phyloP scores from a whole-genome alignment of 2,113 vertebrate genomes.

The Montifringilla adamsi region DNA sequence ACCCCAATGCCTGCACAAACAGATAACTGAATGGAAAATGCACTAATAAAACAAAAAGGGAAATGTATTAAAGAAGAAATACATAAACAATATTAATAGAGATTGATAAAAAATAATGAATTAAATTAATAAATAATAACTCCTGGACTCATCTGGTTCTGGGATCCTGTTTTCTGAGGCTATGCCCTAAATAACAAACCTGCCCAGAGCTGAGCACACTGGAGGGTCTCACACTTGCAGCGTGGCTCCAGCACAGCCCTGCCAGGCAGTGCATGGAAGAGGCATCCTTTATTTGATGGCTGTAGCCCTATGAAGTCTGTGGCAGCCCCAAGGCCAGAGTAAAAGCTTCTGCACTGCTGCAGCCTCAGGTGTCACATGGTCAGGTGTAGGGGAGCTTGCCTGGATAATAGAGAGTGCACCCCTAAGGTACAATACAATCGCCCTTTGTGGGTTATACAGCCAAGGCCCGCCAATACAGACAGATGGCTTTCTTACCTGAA shows the following conservation, averaged over 20 bases:
- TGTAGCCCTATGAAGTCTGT: background rate
- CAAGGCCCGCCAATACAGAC: background rate
- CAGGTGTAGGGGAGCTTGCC: background rate
- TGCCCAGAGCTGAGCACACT: background rate
- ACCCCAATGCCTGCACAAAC: background rate
- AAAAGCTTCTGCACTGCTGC: background rate
- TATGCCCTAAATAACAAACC: background rate
- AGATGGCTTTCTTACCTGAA: background rate
- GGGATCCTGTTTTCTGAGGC: background rate
- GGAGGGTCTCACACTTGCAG: background rate
- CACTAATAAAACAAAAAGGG: background rate
- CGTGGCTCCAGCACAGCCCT: background rate
- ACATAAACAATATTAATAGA: background rate
- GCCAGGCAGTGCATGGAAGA: background rate
- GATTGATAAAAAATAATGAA: background rate
- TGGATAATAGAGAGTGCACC: background rate
- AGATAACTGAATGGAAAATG: background rate
- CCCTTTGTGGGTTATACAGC: background rate
- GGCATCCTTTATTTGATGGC: background rate
- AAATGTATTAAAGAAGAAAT: background rate
- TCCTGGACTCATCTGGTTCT: background rate
- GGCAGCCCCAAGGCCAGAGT: accelerated
- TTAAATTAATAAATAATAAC: background rate
- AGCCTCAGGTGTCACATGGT: no score
- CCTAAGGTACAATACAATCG: background rate